phyloP scores from a whole-genome alignment of 1,140 invertebrate species.

The Drosophila watanabei region DNA sequence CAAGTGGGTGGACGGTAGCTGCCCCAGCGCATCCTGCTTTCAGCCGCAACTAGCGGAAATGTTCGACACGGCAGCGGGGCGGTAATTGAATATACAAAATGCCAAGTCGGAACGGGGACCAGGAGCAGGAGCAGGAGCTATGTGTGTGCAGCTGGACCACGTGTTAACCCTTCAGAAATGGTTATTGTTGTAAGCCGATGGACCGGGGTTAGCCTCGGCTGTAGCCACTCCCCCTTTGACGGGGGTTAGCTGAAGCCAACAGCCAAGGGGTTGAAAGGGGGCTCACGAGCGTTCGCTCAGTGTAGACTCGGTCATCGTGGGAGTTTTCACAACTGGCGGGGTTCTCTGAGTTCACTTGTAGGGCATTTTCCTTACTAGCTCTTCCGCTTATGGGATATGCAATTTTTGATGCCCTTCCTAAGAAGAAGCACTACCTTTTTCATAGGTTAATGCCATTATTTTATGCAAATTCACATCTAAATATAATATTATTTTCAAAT shows the following conservation, averaged over 20 bases:
- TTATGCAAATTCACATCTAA: too few species aligned
- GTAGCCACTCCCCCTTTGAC: conserved; percentile 51
- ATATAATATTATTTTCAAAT: too few species aligned
- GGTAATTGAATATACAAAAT: conserved; percentile 81
- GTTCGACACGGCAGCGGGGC: conserved; percentile 50
- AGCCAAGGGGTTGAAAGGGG: conserved; percentile 11
- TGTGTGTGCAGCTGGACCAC: conserved; percentile 53
- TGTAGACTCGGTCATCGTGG: conserved; percentile 64
- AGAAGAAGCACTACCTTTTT: neutral
- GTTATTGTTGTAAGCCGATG: conserved; percentile 76
- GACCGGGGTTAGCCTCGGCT: conserved; percentile 52
- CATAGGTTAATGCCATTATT: too few species aligned
- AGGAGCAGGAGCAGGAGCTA: conserved; percentile 11
- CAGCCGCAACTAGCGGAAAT: conserved; percentile 51
- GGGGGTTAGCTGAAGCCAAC: conserved; percentile 40
- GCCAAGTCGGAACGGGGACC: conserved; percentile 24
- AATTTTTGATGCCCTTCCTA: neutral
- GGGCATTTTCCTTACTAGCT: conserved; percentile 50
- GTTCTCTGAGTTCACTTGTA: conserved; percentile 4
- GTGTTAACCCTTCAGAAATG: conserved; percentile 77
- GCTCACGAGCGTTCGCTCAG: conserved; percentile 36
- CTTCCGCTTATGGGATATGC: conserved; percentile 27
- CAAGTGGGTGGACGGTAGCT: conserved; percentile 57
- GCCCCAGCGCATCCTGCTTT: neutral
- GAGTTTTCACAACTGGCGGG: conserved; percentile 64